A percentile compares a stretch with the other conserved stretches of the same genome.
phyloP scores from a whole-genome alignment of 2,113 vertebrate genomes.

The Mormoops blainvillei region DNA sequence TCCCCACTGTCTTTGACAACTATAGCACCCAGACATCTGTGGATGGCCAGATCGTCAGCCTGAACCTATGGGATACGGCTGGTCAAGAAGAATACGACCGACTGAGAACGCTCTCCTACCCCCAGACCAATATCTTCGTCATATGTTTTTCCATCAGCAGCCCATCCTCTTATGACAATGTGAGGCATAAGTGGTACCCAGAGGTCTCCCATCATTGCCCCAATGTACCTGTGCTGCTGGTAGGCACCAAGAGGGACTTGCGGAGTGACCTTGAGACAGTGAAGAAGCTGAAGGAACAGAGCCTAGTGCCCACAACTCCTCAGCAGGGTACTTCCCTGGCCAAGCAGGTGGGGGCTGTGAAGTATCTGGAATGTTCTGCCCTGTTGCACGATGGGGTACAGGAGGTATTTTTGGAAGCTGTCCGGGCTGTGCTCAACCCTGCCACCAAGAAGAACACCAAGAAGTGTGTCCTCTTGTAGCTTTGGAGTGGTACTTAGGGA shows the following conservation, averaged over 20 bases:
- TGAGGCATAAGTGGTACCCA: slow-evolving; percentile 95
- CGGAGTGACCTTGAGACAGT: slow-evolving; percentile 88
- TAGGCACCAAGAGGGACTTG: slow-evolving; percentile 94
- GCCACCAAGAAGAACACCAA: slow-evolving; percentile 90
- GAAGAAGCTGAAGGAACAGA: slow-evolving; percentile 95
- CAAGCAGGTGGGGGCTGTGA: slow-evolving; percentile 93
- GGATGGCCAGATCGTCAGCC: slow-evolving; percentile 92
- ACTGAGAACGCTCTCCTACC: slow-evolving; percentile 92
- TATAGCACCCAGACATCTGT: slow-evolving; percentile 95
- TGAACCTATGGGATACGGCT: slow-evolving; percentile 96
- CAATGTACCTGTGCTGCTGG: slow-evolving; percentile 90
- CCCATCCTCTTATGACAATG: slow-evolving; percentile 92
- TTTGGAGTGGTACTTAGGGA: background rate
- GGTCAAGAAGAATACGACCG: slow-evolving; percentile 95
- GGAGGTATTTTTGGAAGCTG: slow-evolving; percentile 92
- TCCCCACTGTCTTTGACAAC: slow-evolving; percentile 96
- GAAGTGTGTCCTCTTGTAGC: slow-evolving; percentile 92
- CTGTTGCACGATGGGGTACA: slow-evolving; percentile 90
- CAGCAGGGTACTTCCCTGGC: slow-evolving; percentile 91
- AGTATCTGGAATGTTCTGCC: slow-evolving; percentile 94
- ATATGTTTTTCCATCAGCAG: slow-evolving; percentile 95
- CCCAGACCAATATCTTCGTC: slow-evolving; percentile 93
- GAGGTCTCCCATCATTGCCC: slow-evolving; percentile 96
- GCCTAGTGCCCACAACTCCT: slow-evolving; percentile 87
- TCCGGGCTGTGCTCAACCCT: slow-evolving; percentile 92